Percentiles rank a stretch among this genome's conserved stretches.
Conservation (phyloP, 2,113 vertebrate genomes). For the Syrrhaptes paradoxus region DNA sequence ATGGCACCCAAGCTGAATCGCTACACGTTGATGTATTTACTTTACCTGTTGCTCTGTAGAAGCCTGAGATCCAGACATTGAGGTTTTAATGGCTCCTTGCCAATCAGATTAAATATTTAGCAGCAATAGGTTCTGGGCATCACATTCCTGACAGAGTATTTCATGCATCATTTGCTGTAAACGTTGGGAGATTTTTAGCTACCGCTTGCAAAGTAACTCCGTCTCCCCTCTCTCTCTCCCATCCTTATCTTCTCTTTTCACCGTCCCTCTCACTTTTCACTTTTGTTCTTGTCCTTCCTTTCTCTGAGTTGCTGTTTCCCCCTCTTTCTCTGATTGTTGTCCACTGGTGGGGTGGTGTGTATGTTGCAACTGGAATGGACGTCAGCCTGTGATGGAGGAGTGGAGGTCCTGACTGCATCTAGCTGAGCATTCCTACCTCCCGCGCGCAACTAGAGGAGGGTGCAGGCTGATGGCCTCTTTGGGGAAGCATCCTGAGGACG, state of each 20-base stretch:
- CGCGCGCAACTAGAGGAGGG: rapidly evolving
- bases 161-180: constrained; percentile 55
- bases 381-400: neutral
- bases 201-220: neutral
- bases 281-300: neutral
- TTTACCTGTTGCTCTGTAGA: constrained; percentile 35
- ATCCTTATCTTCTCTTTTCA: neutral
- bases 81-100: constrained; percentile 23
- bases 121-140: constrained; percentile 41
- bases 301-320: neutral
- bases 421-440: neutral
- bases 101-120: constrained; percentile 67
- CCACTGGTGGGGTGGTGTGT: neutral
- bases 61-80: neutral
- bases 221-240: neutral
- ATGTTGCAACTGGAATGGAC: neutral
- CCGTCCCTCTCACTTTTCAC: neutral
- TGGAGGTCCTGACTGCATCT: neutral
- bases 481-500: neutral
- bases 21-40: constrained; percentile 24
- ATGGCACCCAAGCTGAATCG: neutral
- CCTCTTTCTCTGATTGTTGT: neutral
- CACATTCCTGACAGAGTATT: constrained; percentile 44
- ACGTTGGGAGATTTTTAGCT: constrained; percentile 19
- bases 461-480: neutral